Evolutionary conservation across 1,140 invertebrate genomes (phyloP), one percentile per base, ranked within the genome.

Genomic region (Leucophenga varia): DNA sequence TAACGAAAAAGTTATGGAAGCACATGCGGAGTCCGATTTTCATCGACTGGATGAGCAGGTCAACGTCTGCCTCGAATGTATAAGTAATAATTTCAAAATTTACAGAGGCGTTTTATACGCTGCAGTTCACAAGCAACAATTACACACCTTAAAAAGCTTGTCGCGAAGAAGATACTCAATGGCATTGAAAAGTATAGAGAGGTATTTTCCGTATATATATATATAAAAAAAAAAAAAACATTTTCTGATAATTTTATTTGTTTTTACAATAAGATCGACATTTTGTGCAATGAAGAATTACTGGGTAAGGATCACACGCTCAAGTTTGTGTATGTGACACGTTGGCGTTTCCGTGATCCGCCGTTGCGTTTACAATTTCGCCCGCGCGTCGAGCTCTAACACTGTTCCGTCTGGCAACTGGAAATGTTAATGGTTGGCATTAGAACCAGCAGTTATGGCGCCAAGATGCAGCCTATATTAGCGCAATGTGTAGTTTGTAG

Each of bases 281-380:
- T 99, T 71, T 81, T 98, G 70, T 99, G 96, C 79, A 98, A 98
- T 81, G 90, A 98, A 75, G 95, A 99, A 82, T 80, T 98, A 50
- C 78, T 99, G 73, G 97, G 96, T 31, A 98, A 98, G 78, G 96
- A 99, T 77, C 97, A 98, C 75, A 98, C 95, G 25, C 80, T 99
- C 43, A 98, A 98, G 78, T 99, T 99, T 80, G 95, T 99, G 22
- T 93, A 91, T 70, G 91, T 98, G 12, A 99, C 97, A 28, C 82
- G 95, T 63, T 98, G 96, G 95, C 85, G 95, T 79, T 94, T 95
- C 79, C 86, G 93, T 60, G 93, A 93, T 74, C 90, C 90, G 37
- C 91, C 91, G 2, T 77, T 94, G 31, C 84, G 86, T 52, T 77
- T 94, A 55, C 89, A 92, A 64, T 94, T 92, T 78, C 79, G 89